These are phyloP conservation scores for Caenorhabditis doughertyi DNA, from an alignment of 2,888 invertebrate species.

Conservation along the genomic window DNA sequence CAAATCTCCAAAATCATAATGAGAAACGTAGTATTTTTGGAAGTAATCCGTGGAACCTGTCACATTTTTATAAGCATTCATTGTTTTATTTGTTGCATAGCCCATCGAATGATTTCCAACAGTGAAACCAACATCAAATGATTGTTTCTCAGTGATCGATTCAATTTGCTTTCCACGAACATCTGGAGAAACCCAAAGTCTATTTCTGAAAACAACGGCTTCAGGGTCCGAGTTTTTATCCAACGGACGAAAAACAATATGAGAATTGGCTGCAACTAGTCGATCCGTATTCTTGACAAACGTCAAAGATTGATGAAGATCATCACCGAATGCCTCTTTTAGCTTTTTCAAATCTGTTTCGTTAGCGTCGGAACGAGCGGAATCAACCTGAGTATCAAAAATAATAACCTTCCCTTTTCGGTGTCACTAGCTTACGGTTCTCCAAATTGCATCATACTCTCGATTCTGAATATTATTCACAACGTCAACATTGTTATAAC, in stretches of 20 bases:
- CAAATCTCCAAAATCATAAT: constrained; percentile 47
- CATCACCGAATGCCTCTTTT: constrained; percentile 28
- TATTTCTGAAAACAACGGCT: constrained; percentile 13
- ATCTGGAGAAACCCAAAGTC: constrained; percentile 26
- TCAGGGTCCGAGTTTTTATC: not conserved
- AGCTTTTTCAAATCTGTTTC: constrained; percentile 28
- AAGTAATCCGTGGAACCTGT: not conserved
- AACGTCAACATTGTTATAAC: constrained; percentile 12
- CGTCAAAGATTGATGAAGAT: constrained; percentile 27
- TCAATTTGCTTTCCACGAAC: constrained; percentile 5
- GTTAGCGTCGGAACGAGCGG: constrained; percentile 16
- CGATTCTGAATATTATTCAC: constrained; percentile 20
- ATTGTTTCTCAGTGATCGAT: constrained; percentile 5
- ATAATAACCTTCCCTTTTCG: not conserved
- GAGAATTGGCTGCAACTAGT: constrained; percentile 19
- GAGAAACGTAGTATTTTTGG: constrained; percentile 27
- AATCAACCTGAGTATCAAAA: not conserved
- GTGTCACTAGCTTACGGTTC: not conserved
- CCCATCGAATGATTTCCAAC: constrained; percentile 33
- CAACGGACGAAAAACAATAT: constrained; percentile 25
- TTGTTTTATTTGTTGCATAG: not conserved
- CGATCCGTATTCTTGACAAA: constrained; percentile 33
- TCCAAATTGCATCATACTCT: constrained; percentile 31
- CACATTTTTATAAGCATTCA: not conserved
- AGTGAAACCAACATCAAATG: constrained; percentile 12